Evolutionary conservation across 2,797 vertebrate species (phyloP).

Genomic region (Gymnothorax reevesii): DNA sequence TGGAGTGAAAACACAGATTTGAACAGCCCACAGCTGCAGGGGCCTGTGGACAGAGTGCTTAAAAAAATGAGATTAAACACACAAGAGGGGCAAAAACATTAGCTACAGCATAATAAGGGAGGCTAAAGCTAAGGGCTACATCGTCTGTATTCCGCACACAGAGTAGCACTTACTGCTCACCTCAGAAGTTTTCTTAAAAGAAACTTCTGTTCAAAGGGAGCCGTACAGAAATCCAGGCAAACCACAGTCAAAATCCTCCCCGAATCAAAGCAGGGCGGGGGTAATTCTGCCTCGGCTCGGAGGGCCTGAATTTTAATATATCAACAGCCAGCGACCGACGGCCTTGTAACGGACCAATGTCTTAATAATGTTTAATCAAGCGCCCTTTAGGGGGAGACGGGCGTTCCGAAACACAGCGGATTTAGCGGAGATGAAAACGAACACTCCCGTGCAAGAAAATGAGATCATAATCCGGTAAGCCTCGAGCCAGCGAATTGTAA

Average conservation of each 20-base stretch:
- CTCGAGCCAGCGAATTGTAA: not conserved
- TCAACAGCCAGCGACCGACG: not conserved
- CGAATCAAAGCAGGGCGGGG: not conserved
- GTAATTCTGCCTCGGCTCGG: not conserved
- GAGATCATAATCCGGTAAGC: not conserved
- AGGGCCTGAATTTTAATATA: not conserved
- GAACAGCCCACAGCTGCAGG: slow-evolving; percentile 8
- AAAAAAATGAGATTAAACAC: not conserved
- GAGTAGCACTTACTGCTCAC: not conserved
- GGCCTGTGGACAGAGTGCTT: not conserved
- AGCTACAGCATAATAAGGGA: not conserved
- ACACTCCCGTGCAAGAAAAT: not conserved
- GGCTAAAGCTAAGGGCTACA: not conserved
- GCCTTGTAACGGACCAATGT: not conserved
- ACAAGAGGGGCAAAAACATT: not conserved
- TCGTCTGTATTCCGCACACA: not conserved
- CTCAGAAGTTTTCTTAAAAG: not conserved
- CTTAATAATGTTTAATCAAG: not conserved
- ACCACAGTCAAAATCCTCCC: not conserved
- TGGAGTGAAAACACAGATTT: slow-evolving; percentile 4
- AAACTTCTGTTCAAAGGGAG: no score
- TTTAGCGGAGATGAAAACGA: not conserved
- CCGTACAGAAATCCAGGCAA: not conserved
- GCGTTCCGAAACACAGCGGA: not conserved
- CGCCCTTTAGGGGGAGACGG: not conserved